Evolutionary conservation across 2,797 vertebrate species (phyloP).

Genomic region (Synanceia verrucosa): DNA sequence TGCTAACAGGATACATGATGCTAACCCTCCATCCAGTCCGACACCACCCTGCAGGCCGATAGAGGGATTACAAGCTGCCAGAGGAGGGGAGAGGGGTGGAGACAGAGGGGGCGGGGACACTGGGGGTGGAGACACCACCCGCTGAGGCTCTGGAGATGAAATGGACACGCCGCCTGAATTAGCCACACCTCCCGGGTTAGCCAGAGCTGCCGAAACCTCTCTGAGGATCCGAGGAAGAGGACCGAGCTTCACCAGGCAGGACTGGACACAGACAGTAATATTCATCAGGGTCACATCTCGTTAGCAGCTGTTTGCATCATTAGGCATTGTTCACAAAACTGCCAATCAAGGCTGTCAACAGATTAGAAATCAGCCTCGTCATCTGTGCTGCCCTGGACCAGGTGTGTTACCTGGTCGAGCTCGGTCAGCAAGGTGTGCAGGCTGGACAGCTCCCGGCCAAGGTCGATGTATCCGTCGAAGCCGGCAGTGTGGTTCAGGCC

Average conservation of each 20-base stretch:
- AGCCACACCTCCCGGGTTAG: constrained; percentile 85
- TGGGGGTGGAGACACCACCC: constrained; percentile 82
- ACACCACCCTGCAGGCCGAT: constrained; percentile 91
- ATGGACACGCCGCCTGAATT: constrained; percentile 83
- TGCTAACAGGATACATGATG: background rate
- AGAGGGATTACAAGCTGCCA: constrained; percentile 87
- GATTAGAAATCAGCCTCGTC: no score
- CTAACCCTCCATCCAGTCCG: constrained; percentile 86
- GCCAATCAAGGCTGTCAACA: no score
- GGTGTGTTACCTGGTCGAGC: constrained; percentile 90
- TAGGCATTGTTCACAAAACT: no score
- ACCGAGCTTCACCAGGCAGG: constrained; percentile 89
- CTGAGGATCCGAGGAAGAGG: constrained; percentile 93
- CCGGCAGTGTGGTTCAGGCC: constrained; percentile 92
- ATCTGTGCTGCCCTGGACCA: no score
- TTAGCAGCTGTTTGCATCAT: no score
- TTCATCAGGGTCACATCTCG: no score
- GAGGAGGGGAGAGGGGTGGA: constrained; percentile 72
- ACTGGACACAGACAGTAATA: constrained; percentile 77
- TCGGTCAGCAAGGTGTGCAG: constrained; percentile 93
- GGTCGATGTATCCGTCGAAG: constrained; percentile 96
- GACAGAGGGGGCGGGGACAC: constrained; percentile 67
- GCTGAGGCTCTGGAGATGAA: constrained; percentile 82
- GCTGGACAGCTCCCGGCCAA: constrained; percentile 92
- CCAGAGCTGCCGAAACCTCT: constrained; percentile 90